These are phyloP conservation scores for Azemiops feae DNA, from an alignment of 2,113 vertebrate genomes.

Conservation along the genomic window DNA sequence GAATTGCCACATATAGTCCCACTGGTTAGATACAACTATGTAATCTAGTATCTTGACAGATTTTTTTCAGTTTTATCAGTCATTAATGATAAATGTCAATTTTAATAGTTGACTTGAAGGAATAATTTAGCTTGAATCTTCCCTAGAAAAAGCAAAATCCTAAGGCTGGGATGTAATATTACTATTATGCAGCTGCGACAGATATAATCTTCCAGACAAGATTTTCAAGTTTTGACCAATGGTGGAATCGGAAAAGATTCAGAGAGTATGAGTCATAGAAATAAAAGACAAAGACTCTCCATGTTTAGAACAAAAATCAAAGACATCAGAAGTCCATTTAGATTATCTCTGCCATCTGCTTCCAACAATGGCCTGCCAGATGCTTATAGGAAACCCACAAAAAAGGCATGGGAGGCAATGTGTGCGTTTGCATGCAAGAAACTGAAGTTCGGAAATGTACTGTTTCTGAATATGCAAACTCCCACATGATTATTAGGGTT, in stretches of 20 bases:
- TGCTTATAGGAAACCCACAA: neutral
- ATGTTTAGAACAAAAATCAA: neutral
- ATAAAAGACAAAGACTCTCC: neutral
- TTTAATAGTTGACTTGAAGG: neutral
- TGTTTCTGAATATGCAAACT: neutral
- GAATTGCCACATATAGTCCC: neutral
- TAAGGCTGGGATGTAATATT: neutral
- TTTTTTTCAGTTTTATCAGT: neutral
- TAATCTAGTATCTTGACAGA: neutral
- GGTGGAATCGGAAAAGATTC: neutral
- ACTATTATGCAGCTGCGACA: neutral
- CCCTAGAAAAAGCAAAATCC: neutral
- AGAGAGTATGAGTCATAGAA: neutral
- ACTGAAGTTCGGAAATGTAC: neutral
- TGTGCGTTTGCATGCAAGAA: neutral
- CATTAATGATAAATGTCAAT: neutral
- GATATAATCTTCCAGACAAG: neutral
- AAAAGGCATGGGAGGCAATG: neutral
- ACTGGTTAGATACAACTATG: conserved; percentile 13
- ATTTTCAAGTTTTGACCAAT: neutral
- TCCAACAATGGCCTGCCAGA: neutral
- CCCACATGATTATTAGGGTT: neutral
- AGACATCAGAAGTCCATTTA: neutral
- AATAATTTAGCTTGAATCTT: conserved; percentile 10
- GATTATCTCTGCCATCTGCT: neutral